Base-by-base conservation (phyloP, 2,113 vertebrate genomes). In the Limanda limanda region DNA sequence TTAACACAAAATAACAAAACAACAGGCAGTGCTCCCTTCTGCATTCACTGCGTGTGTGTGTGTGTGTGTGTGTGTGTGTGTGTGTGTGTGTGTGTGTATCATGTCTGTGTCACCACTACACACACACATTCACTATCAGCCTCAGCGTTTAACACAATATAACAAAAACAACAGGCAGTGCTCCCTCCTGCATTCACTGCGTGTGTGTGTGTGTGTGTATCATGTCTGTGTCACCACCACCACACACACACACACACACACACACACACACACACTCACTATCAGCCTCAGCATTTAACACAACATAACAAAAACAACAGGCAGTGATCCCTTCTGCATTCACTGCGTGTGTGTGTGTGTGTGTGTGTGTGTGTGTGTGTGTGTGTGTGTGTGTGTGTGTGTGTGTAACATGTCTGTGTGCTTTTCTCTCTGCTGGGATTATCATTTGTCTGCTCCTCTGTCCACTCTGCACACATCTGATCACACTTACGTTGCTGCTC, bases 171-270 rank as follows among this genome's bases (percentile, higher is more conserved):
- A 57, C 12, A 42, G 40, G 11, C 40, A 42, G 40, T 11, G 40
- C 11, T 13, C 40, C 40, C 40, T 42, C 40, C 35, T 37, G 35
- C 35, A 37, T 24, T 31, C 31, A 31, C 31, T 31, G 31, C 5
- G 4, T 31, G 4, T 31, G 27, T 31, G 27, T 31, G 4, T 31
- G 27, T 25, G 25, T 25, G 27, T n/a, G n/a, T n/a, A n/a, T n/a
- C n/a, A n/a, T n/a, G 91, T 93, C 75, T 88, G 90, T 87, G 72
- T 62, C 48, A 20, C 23, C 56, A 20, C 4, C 56, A 20, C 4
- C 1, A 48, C 58, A 1, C 23, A 12, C 4, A n/a, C n/a, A n/a
- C n/a, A n/a, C n/a, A n/a, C n/a, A n/a, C n/a, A n/a, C n/a, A n/a
- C n/a, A n/a, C n/a, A n/a, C 58, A 1, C 23, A 12, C 4, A 60